Evolutionary conservation across 2,113 vertebrate genomes (phyloP).

Genomic region (Haemorhous mexicanus): DNA sequence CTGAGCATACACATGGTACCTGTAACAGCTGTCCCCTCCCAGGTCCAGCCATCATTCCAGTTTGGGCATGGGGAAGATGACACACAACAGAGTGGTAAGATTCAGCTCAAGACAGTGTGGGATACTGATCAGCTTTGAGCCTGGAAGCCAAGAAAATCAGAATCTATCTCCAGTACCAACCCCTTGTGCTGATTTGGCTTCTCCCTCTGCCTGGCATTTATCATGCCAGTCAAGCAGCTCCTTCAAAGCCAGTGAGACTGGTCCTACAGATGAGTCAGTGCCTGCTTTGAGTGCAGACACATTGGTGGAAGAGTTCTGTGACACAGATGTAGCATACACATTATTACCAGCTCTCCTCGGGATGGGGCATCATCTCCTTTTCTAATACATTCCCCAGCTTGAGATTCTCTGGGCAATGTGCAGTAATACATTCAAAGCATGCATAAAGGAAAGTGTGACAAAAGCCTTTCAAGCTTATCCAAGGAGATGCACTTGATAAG

Average conservation of each 20-base stretch:
- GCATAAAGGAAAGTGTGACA: neutral
- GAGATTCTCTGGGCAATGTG: neutral
- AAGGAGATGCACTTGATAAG: slow-evolving; percentile 59
- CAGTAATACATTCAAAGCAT: neutral
- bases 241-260: neutral
- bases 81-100: neutral
- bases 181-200: neutral
- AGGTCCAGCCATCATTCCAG: neutral
- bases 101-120: neutral
- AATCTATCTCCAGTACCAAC: neutral
- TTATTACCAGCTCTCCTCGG: neutral
- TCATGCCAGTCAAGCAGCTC: neutral
- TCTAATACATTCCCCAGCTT: neutral
- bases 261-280: neutral
- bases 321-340: neutral
- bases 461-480: slow-evolving; percentile 59
- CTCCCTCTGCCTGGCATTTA: neutral
- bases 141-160: neutral
- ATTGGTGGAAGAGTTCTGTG: neutral
- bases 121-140: neutral
- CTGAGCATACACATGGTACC: neutral
- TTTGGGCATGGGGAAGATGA: neutral
- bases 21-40: neutral
- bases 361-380: neutral
- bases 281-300: neutral